A percentile compares a stretch with the other conserved stretches of the same genome.
These are phyloP conservation scores for Ctenodactylus gundi DNA, from an alignment of 2,113 vertebrate species.

Conservation along the genomic window DNA sequence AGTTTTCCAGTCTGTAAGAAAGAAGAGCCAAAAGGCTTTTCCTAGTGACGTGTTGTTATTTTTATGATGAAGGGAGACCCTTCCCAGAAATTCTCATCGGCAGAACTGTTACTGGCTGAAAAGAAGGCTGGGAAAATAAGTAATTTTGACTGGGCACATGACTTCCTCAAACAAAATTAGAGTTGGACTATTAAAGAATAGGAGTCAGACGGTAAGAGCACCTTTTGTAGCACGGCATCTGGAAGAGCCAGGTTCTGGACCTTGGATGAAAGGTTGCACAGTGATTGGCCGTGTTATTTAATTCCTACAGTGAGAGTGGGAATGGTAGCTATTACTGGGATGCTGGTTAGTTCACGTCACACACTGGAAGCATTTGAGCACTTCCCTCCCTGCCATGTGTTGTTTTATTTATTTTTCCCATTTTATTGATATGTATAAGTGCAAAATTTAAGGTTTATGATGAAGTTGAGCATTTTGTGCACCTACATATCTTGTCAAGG, in stretches of 20 bases:
- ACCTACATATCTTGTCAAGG: no score
- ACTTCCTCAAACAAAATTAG: background rate
- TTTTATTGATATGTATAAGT: no score
- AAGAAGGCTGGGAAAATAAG: background rate
- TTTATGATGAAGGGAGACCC: background rate
- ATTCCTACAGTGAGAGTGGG: no score
- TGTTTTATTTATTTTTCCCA: no score
- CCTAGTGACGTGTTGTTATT: background rate
- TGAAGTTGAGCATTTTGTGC: no score
- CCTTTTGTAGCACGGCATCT: background rate
- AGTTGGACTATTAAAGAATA: background rate
- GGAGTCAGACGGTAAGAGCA: background rate
- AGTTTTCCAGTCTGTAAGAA: background rate
- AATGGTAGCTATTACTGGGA: background rate
- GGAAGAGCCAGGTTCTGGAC: background rate
- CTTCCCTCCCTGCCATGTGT: background rate
- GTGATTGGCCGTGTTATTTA: background rate
- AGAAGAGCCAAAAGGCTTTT: background rate
- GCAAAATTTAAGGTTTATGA: no score
- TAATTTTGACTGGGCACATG: background rate
- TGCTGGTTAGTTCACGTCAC: no score
- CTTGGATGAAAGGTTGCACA: no score
- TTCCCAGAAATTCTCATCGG: background rate
- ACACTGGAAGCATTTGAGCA: no score
- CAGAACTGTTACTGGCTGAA: background rate